These are phyloP conservation scores for Azemiops feae DNA, from an alignment of 2,113 vertebrate genomes.

Conservation along the genomic window DNA sequence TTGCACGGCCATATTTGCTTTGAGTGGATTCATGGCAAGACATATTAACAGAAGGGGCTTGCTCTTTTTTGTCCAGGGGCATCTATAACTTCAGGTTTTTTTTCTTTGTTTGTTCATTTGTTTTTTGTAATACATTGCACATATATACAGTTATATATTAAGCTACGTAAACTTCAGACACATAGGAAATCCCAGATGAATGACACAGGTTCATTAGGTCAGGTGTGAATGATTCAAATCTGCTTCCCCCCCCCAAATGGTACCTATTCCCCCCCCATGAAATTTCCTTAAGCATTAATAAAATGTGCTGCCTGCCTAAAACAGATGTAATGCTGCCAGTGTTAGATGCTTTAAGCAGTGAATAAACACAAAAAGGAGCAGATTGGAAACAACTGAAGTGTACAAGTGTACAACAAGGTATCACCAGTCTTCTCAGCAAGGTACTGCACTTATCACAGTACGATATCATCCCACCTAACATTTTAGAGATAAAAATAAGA, in stretches of 20 bases:
- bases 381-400: background rate
- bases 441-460: background rate
- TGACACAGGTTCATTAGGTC: background rate
- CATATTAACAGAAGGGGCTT: rapidly evolving
- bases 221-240: background rate
- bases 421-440: background rate
- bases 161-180: background rate
- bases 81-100: background rate
- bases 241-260: rapidly evolving
- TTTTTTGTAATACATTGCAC: background rate
- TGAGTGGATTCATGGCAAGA: background rate
- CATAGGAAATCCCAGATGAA: background rate
- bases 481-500: background rate
- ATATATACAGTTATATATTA: background rate
- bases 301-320: background rate
- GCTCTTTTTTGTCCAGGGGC: background rate
- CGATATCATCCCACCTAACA: background rate
- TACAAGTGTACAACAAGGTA: background rate
- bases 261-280: background rate
- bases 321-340: background rate
- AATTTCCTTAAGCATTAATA: background rate
- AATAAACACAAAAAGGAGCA: background rate
- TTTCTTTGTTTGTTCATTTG: background rate
- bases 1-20: rapidly evolving
- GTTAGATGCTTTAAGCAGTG: background rate